phyloP scores from a whole-genome alignment of 2,888 invertebrate genomes.

The Altica lythri region DNA sequence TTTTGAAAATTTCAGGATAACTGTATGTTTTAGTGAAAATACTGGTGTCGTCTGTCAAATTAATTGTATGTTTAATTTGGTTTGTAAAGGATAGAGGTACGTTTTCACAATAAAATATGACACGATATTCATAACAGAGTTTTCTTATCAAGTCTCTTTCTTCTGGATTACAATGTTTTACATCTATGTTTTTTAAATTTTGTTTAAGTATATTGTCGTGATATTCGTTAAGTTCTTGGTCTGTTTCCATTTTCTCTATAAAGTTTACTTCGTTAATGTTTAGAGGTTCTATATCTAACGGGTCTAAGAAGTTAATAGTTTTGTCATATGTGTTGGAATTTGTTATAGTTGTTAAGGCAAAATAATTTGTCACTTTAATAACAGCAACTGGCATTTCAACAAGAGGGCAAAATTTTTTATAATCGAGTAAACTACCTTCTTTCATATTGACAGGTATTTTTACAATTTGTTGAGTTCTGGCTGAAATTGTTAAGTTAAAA shows the following conservation, averaged over 20 bases:
- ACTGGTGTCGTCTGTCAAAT: slow-evolving; percentile 27
- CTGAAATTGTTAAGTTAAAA: not conserved
- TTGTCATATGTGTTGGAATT: not conserved
- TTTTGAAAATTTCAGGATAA: slow-evolving; percentile 40
- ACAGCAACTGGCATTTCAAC: not conserved
- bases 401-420: not conserved
- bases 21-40: slow-evolving; percentile 37
- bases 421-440: not conserved
- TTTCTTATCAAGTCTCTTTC: no score
- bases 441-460: not conserved
- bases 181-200: no score
- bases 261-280: slow-evolving; percentile 1
- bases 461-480: not conserved
- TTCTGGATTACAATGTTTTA: no score
- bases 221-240: not conserved
- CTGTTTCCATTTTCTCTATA: slow-evolving; percentile 1
- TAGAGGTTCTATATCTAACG: not conserved
- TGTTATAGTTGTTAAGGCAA: not conserved
- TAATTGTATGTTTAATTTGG: slow-evolving; percentile 37
- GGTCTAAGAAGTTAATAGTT: not conserved
- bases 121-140: slow-evolving; percentile 28
- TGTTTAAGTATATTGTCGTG: no score
- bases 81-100: slow-evolving; percentile 32
- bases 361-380: not conserved
- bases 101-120: slow-evolving; percentile 31